phyloP scores from a whole-genome alignment of 2,797 vertebrate genomes.

The Tapirus indicus region DNA sequence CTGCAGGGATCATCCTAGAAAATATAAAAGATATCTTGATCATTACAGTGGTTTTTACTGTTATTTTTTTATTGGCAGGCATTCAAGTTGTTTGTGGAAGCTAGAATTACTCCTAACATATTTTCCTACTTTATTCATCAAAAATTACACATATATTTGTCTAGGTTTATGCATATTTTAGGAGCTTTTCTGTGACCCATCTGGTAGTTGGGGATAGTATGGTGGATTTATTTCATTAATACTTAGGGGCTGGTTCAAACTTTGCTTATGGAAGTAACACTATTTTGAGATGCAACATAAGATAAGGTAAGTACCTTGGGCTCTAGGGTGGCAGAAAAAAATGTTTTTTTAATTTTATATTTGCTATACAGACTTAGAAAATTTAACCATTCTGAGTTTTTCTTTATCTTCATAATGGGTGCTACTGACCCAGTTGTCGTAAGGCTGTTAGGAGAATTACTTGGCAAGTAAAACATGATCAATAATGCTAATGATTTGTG shows the following conservation, averaged over 20 bases:
- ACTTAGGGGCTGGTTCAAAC: not conserved
- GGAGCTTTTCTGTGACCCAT: not conserved
- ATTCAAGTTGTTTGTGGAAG: slow-evolving; percentile 41
- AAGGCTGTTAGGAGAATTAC: not conserved
- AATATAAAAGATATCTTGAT: not conserved
- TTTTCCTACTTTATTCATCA: not conserved
- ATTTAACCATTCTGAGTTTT: not conserved
- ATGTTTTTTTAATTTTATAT: not conserved
- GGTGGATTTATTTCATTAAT: not conserved
- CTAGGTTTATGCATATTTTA: not conserved
- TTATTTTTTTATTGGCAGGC: slow-evolving; percentile 41
- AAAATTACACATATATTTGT: not conserved
- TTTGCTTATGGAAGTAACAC: not conserved
- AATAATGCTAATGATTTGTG: not conserved
- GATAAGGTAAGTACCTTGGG: not conserved
- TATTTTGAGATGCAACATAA: not conserved
- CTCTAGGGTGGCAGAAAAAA: not conserved
- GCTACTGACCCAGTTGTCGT: not conserved
- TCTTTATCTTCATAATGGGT: not conserved
- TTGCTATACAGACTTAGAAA: not conserved
- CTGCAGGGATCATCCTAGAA: not conserved
- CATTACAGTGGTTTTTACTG: not conserved
- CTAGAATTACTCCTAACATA: not conserved
- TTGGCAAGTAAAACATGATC: not conserved
- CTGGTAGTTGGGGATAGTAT: not conserved